Base-by-base conservation (phyloP, 2,113 vertebrate species). In the Gambusia holbrooki region DNA sequence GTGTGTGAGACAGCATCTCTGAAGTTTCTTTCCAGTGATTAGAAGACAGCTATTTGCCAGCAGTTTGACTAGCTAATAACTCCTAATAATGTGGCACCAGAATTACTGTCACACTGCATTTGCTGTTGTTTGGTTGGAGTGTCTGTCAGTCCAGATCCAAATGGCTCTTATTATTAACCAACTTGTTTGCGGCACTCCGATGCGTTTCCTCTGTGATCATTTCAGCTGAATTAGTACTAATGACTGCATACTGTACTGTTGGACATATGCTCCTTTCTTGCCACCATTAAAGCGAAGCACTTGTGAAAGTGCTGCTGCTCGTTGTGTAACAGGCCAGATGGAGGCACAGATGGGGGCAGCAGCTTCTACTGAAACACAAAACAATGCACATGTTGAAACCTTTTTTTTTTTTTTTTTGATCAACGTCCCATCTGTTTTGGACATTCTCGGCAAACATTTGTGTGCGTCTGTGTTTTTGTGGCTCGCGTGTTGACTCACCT, bases 391-490 rank as follows among this genome's bases (percentile, higher is more conserved):
- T 87, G 86, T 84, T 85, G 76, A 87, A 78, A 28, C 40, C 79
- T 66, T 14, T 35, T 64, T 25, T 22, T 85, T 22, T 83, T 74
- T 79, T 69, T 70, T 73, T 63, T 42, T 60, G 48, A 76, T 84
- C 81, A 66, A 51, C 1, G 6, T 70, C 69, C 81, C 88, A 89
- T 92, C 83, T 89, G 88, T 82, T 92, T 90, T 79, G 32, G 83
- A 73, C 74, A 81, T 92, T 79, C 58, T 62, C 64, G 66, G 74
- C 73, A 67, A 86, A 75, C 40, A 4, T 64, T 83, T 70, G 71
- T 81, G 71, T 42, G 81, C 14, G 7, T 69, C 48, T 80, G 76
- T 75, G 64, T 84, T 79, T 76, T 69, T 73, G 65, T 68, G 64
- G 62, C 62, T 45, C 71, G 66, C 42, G 15, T 42, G 82, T 72